Conservation (phyloP, 2,888 invertebrate species). For the Pharmacophagus antenor region DNA sequence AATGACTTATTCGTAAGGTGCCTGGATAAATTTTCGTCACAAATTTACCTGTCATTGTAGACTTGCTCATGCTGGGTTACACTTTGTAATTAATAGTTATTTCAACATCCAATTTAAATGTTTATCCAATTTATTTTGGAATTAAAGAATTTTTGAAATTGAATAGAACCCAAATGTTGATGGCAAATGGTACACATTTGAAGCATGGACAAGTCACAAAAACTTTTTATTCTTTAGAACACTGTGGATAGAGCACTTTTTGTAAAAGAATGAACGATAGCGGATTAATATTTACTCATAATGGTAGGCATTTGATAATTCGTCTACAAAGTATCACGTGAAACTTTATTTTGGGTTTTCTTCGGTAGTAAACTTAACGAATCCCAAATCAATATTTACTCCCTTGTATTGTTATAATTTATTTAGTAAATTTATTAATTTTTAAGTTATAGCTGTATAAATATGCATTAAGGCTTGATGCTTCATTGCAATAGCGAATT, state of each 20-base stretch:
- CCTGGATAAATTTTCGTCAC: slow-evolving; percentile 63
- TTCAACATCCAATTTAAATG: not conserved
- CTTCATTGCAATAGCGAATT: slow-evolving; percentile 62
- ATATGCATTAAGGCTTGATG: slow-evolving; percentile 67
- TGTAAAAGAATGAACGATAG: slow-evolving; percentile 37
- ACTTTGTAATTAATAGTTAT: not conserved
- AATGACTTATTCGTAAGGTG: slow-evolving; percentile 52
- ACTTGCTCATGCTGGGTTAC: slow-evolving; percentile 15
- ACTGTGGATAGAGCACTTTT: slow-evolving; percentile 66
- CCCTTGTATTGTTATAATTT: slow-evolving; percentile 59
- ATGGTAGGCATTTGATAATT: slow-evolving; percentile 17
- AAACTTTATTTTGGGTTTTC: slow-evolving; percentile 17
- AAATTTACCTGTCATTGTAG: slow-evolving; percentile 46
- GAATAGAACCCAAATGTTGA: not conserved
- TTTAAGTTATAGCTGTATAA: slow-evolving; percentile 70
- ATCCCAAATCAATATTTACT: slow-evolving; percentile 42
- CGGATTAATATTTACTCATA: slow-evolving; percentile 2
- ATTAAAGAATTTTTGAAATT: not conserved
- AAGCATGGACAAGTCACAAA: slow-evolving; percentile 12
- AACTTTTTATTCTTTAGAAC: slow-evolving; percentile 32
- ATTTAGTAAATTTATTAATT: slow-evolving; percentile 57
- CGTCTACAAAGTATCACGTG: slow-evolving; percentile 10
- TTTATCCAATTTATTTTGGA: not conserved
- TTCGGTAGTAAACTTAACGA: slow-evolving; percentile 18
- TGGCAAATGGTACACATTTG: not conserved